Base-by-base conservation (phyloP, 2,113 vertebrate species). In the Pseudorhombus dupliciocellatus region DNA sequence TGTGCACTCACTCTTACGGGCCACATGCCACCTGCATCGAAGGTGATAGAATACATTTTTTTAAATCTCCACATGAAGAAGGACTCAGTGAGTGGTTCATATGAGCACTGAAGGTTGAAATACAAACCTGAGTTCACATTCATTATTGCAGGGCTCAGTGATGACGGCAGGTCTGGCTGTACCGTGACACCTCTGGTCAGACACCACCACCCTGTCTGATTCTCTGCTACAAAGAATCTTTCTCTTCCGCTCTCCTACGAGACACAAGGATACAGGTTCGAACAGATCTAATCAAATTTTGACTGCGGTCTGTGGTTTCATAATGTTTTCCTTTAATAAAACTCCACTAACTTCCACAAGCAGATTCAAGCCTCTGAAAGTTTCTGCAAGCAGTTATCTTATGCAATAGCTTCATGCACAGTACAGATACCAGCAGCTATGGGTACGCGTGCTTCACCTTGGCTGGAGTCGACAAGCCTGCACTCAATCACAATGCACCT, bases 71-170 rank as follows among this genome's bases (percentile, higher is more conserved):
- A 51, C 24, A 14, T n/a, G 24, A 63, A 15, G 0, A 53, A 51
- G 22, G 3, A 57, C 7, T 12, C 7, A 4, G 7, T 48, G 24
- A 26, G 3, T 37, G 40, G 26, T 30, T 66, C 8, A 25, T 5
- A n/a, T 0, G 26, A 7, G n/a, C 7, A n/a, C 11, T 55, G 15
- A 48, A 54, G 14, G 37, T 14, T 21, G 31, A 1, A 5, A 66
- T 14, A 82, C 88, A 63, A 56, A 99, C 98, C 96, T 97, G 90
- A 99, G 86, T 92, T 99, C 98, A 83, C 98, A 99, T 52, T 98
- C 96, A 21, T 91, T 93, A 89, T 95, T 93, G 52, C 98, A 99
- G 26, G 93, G 89, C 80, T 98, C 97, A 0, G 94, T 93, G 85
- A 96, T 44, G 50, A 94, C 91, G 10, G 88, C 88, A 20, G 97